Evolutionary conservation across 2,113 vertebrate genomes (phyloP).

Genomic region (Apus apus): DNA sequence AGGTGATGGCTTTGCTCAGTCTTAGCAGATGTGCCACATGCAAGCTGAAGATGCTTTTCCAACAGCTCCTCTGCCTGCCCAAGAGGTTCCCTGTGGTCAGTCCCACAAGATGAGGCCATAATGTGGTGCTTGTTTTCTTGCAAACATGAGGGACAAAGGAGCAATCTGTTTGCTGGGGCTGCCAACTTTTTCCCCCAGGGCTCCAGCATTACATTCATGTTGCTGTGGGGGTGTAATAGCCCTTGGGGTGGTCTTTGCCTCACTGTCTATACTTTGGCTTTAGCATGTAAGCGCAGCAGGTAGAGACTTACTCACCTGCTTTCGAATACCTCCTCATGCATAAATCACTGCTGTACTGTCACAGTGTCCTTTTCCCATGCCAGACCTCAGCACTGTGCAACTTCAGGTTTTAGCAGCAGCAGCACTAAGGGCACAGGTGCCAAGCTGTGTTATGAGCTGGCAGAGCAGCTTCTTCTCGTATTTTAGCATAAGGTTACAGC

Average conservation of each 20-base stretch:
- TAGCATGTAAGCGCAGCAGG: fast-evolving
- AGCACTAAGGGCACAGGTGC: fast-evolving
- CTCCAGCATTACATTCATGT: not conserved
- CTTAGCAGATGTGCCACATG: not conserved
- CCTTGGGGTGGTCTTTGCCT: not conserved
- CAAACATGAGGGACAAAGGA: not conserved
- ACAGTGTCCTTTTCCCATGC: not conserved
- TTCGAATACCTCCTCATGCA: not conserved
- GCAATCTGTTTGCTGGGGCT: not conserved
- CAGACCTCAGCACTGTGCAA: not conserved
- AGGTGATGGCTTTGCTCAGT: not conserved
- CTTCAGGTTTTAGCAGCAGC: not conserved
- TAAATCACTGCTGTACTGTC: not conserved
- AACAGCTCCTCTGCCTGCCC: not conserved
- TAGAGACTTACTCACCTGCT: not conserved
- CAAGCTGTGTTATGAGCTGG: not conserved
- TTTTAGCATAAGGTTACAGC: not conserved
- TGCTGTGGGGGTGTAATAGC: not conserved
- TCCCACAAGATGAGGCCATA: not conserved
- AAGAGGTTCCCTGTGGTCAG: not conserved
- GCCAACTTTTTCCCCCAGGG: not conserved
- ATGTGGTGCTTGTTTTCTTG: not conserved
- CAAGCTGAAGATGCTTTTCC: not conserved
- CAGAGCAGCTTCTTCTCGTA: not conserved
- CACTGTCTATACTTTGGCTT: not conserved